Percentiles rank a stretch among this genome's conserved stretches.
Conservation (phyloP, 2,797 vertebrate species). For the Pteropus rufus region DNA sequence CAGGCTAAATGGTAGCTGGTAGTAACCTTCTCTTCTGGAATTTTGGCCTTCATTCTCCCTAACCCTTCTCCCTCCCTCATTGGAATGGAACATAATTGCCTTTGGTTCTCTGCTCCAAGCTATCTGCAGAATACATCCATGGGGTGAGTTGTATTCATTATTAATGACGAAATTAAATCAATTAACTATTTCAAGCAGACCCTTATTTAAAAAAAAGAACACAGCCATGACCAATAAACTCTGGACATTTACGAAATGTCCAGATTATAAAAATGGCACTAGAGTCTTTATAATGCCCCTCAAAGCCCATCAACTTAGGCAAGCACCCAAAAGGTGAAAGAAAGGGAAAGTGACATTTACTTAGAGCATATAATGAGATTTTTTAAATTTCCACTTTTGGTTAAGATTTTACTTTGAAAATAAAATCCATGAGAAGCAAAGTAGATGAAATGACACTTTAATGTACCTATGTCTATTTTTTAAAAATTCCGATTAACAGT, state of each 20-base stretch:
- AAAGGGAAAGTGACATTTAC: neutral
- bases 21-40: neutral
- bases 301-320: neutral
- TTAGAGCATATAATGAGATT: neutral
- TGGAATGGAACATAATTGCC: neutral
- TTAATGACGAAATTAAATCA: neutral
- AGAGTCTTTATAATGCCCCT: neutral
- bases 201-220: constrained; percentile 13
- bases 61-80: neutral
- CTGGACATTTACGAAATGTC: neutral
- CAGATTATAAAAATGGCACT: neutral
- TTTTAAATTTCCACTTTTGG: neutral
- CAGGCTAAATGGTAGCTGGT: neutral
- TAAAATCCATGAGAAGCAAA: neutral
- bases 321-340: neutral
- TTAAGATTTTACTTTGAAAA: neutral
- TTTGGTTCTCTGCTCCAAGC: neutral
- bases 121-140: neutral
- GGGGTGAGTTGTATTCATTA: neutral
- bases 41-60: neutral
- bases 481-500: neutral
- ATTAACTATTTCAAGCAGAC: neutral
- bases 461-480: neutral
- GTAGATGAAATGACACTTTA: neutral
- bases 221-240: neutral